Base-by-base conservation (phyloP, 1,140 invertebrate genomes). In the Bilobella aurantiaca region DNA sequence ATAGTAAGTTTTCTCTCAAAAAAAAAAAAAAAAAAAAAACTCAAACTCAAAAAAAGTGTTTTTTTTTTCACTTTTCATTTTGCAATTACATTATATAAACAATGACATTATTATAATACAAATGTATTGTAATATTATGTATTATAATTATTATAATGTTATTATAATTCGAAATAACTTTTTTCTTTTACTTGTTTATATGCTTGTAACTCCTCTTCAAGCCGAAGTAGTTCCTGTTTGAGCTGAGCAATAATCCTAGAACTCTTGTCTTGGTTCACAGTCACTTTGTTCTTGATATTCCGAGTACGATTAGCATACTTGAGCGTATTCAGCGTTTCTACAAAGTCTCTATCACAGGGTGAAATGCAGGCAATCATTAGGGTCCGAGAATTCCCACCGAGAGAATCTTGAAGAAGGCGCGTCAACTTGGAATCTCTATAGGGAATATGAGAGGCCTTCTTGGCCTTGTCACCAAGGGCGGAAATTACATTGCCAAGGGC, bases 281-380 rank as follows among this genome's bases (percentile, higher is more conserved):
- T 86, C 47, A 96, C 89, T 75, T 91, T 91, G 79, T 99, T 99
- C 80, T 96, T 96, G 73, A 99, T 99, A 78, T 99, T 98, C 56
- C 93, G 81, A 0, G 96, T 96, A 70, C 96, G 79, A 79, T 98
- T 98, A 1, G 96, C 96, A 78, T 99, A 99, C 75, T 97, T 96
- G n/a, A 99, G 77, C 0, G 96, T 98, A 77, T 97, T 98, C 21
- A 98, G 77, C 0, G 96, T 98, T 80, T 99, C 96, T 87, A 97
- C 96, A 77, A 98, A 98, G 79, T 99, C 96, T 65, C 91, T 82
- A 80, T 98, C 96, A 76, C 91, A 95, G 1, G 96, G 95, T 28
- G 93, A 96, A 28, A 98, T 87, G 78, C 96, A 99, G 0, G 96
- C 96, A 75, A 99, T 98, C 96, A 99, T 99, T 56, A 96, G 80